Percentiles rank a stretch among this genome's conserved stretches.
These are phyloP conservation scores for Trididemnum miniatum DNA, from an alignment of 23 tunicate species.

Conservation along the genomic window DNA sequence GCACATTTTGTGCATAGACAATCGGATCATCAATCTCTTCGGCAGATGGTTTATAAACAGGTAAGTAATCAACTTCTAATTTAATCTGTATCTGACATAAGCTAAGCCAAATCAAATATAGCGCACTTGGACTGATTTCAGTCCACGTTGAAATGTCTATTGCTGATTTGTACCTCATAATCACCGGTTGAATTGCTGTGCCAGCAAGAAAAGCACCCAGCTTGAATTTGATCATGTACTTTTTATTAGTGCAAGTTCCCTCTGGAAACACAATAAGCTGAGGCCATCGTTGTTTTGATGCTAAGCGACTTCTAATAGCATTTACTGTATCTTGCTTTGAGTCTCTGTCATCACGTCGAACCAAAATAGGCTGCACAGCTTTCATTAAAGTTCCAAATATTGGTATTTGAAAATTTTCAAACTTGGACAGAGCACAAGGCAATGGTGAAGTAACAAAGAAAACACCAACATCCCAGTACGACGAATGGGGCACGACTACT, in stretches of 20 bases:
- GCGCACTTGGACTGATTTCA: conserved; percentile 58
- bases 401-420: conserved; percentile 59
- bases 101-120: conserved; percentile 57
- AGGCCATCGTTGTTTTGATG: conserved; percentile 58
- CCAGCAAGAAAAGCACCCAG: conserved; percentile 84
- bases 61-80: conserved; percentile 49
- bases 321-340: conserved; percentile 55
- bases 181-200: conserved; percentile 67
- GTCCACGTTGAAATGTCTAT: conserved; percentile 57
- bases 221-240: conserved; percentile 60
- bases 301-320: conserved; percentile 43
- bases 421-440: conserved; percentile 55
- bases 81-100: conserved; percentile 63
- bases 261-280: conserved; percentile 80
- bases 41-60: conserved; percentile 65
- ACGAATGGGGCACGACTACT: conserved; percentile 69
- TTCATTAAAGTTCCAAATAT: conserved; percentile 68
- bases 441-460: conserved; percentile 44
- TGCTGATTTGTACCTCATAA: conserved; percentile 39
- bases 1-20: conserved; percentile 69
- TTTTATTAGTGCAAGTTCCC: conserved; percentile 84
- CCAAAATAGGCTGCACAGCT: conserved; percentile 81
- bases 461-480: conserved; percentile 45
- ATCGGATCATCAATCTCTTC: conserved; percentile 69
- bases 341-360: conserved; percentile 37